phyloP scores from a whole-genome alignment of 2,888 invertebrate species.

The Spodoptera picta region DNA sequence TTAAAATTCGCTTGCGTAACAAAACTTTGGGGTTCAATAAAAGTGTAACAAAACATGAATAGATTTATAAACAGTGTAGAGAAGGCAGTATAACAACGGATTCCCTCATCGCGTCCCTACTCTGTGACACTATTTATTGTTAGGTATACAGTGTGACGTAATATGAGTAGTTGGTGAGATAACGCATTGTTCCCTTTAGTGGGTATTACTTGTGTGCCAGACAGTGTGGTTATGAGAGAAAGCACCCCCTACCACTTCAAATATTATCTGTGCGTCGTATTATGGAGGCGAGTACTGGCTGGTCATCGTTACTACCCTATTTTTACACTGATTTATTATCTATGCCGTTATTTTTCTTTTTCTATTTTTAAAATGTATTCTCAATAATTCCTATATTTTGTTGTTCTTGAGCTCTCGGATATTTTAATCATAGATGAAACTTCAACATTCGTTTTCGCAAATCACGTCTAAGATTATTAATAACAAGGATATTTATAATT shows the following conservation, averaged over 20 bases:
- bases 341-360: too few species aligned
- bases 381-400: too few species aligned
- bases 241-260: constrained; percentile 71
- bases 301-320: constrained; percentile 11
- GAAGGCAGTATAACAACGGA: constrained; percentile 32
- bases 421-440: too few species aligned
- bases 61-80: constrained; percentile 27
- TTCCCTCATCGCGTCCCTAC: constrained; percentile 41
- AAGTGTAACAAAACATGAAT: constrained; percentile 48
- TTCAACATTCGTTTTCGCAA: too few species aligned
- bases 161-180: constrained; percentile 58
- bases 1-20: constrained; percentile 22
- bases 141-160: constrained; percentile 54
- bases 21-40: constrained; percentile 38
- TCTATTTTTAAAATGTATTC: too few species aligned
- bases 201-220: constrained; percentile 74
- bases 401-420: too few species aligned
- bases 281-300: constrained; percentile 25
- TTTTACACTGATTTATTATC: too few species aligned
- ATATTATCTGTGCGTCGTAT: constrained; percentile 55
- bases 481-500: too few species aligned
- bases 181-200: constrained; percentile 65
- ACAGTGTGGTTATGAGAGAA: constrained; percentile 51
- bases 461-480: too few species aligned
- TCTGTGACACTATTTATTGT: constrained; percentile 55